These are phyloP conservation scores for Malacosoma neustria DNA, from an alignment of 2,888 invertebrate species.

Conservation along the genomic window DNA sequence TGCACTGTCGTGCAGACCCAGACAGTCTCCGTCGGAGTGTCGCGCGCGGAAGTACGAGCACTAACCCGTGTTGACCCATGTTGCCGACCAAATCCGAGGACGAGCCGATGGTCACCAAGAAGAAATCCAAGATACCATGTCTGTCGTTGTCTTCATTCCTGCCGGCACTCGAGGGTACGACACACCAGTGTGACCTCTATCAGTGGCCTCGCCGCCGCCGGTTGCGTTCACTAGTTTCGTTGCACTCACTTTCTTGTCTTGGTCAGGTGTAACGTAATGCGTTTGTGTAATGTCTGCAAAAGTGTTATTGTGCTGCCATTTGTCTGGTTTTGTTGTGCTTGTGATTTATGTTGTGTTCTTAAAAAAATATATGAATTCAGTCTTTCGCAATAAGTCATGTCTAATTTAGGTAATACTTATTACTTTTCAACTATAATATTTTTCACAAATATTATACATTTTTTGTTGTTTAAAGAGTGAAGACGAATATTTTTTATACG, in stretches of 20 bases:
- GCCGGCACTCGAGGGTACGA: slow-evolving; percentile 67
- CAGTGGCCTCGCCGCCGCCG: slow-evolving; percentile 55
- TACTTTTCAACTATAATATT: too few species aligned
- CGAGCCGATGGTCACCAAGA: slow-evolving; percentile 65
- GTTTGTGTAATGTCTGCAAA: slow-evolving; percentile 43
- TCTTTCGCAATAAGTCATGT: not conserved
- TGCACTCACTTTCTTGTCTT: slow-evolving; percentile 70
- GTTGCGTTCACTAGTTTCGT: slow-evolving; percentile 61
- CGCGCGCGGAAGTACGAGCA: slow-evolving; percentile 60
- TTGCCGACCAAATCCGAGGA: slow-evolving; percentile 58
- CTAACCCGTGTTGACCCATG: slow-evolving; percentile 37
- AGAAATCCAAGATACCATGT: slow-evolving; percentile 69
- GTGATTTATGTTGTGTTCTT: not conserved
- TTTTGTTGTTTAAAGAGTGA: too few species aligned
- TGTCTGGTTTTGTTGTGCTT: not conserved
- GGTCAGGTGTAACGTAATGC: slow-evolving; percentile 62
- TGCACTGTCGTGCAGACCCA: too few species aligned
- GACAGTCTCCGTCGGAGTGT: slow-evolving; percentile 48
- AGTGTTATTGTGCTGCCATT: slow-evolving; percentile 40
- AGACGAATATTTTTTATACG: too few species aligned
- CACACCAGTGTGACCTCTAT: slow-evolving; percentile 52
- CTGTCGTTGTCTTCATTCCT: slow-evolving; percentile 63
- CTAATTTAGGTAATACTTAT: not conserved
- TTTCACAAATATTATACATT: too few species aligned
- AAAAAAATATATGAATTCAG: not conserved